A percentile compares a stretch with the other conserved stretches of the same genome.
Evolutionary conservation across 2,888 invertebrate species (phyloP).

Genomic region (Octodonta nipae): DNA sequence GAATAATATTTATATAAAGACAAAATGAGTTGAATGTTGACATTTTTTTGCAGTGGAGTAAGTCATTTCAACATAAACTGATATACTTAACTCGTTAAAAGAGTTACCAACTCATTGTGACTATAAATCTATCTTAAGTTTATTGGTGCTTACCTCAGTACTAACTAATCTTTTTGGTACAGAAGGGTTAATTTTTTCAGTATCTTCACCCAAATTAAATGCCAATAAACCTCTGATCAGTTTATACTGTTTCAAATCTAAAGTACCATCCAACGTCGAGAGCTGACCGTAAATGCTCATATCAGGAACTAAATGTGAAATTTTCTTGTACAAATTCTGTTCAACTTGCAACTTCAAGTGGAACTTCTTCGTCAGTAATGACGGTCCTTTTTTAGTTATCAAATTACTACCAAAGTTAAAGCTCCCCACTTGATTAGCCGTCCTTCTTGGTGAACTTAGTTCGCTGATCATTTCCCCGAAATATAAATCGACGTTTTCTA

Average conservation of each 20-base stretch:
- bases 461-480: conserved; percentile 39
- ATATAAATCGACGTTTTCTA: conserved; percentile 66
- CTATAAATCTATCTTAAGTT: no score
- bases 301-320: conserved; percentile 53
- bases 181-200: conserved; percentile 48
- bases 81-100: no score
- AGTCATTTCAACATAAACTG: no score
- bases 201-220: conserved; percentile 79
- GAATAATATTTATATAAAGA: no score
- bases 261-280: conserved; percentile 67
- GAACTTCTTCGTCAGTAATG: conserved; percentile 70
- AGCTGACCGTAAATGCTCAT: conserved; percentile 73
- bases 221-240: conserved; percentile 74
- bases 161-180: conserved; percentile 21
- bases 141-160: conserved; percentile 24
- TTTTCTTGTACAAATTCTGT: conserved; percentile 56
- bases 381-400: conserved; percentile 45
- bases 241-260: conserved; percentile 77
- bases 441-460: conserved; percentile 16
- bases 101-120: no score
- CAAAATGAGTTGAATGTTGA: no score
- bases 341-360: conserved; percentile 68
- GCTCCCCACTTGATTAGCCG: conserved; percentile 11
- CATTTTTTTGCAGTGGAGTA: no score
- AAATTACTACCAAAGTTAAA: conserved; percentile 39